These are phyloP conservation scores for Epizoanthus stellaris DNA, from an alignment of 92 coral and sea anemone genomes.

Conservation along the genomic window DNA sequence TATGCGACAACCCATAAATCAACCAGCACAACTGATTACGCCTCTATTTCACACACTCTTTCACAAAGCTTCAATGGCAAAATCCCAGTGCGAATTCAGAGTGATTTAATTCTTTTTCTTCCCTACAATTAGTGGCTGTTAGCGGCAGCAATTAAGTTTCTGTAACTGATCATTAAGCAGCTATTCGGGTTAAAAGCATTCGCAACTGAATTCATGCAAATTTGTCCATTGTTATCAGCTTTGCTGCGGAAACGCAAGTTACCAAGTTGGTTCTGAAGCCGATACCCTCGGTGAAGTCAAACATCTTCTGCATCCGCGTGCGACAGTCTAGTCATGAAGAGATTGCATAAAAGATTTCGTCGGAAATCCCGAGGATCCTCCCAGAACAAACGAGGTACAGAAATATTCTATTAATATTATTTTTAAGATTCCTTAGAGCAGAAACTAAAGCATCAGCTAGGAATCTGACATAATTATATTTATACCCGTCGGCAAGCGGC, in stretches of 20 bases:
- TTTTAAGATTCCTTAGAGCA: too few species aligned
- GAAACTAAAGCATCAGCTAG: too few species aligned
- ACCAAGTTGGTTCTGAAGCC: too few species aligned
- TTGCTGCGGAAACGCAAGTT: too few species aligned
- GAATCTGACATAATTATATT: too few species aligned
- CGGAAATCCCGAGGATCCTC: constrained; percentile 14
- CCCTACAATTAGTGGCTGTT: constrained; percentile 2
- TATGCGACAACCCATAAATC: constrained; percentile 20
- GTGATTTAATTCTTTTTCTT: constrained; percentile 7
- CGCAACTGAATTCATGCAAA: background rate
- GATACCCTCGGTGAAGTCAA: too few species aligned
- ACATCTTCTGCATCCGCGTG: too few species aligned
- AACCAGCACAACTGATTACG: background rate
- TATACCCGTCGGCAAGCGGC: too few species aligned
- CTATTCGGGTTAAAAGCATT: constrained; percentile 10
- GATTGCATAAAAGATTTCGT: constrained; percentile 35
- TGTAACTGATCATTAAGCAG: constrained; percentile 1
- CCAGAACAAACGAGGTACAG: constrained; percentile 17
- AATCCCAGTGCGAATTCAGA: constrained; percentile 2
- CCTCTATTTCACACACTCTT: constrained; percentile 21
- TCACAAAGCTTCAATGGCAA: constrained; percentile 22
- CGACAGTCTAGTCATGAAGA: constrained; percentile 10
- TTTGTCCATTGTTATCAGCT: background rate
- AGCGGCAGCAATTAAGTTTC: constrained; percentile 16
- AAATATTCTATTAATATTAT: background rate